Conservation (phyloP, 2,888 invertebrate genomes). For the Ceramica pisi region DNA sequence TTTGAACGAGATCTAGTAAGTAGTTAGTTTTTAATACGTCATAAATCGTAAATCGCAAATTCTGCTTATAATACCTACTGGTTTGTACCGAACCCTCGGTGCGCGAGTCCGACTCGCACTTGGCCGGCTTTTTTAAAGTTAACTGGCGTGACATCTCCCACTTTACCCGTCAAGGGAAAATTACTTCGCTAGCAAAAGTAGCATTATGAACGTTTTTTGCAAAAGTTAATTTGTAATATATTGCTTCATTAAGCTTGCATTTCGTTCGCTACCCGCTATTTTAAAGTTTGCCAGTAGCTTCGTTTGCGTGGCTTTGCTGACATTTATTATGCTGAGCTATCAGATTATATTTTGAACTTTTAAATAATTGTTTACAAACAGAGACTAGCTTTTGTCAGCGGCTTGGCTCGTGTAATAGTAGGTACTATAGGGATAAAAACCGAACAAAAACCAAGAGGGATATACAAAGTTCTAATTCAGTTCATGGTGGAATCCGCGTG, state of each 20-base stretch:
- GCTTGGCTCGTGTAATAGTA: too few species aligned
- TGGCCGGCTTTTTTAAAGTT: slow-evolving; percentile 48
- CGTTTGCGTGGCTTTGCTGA: slow-evolving; percentile 38
- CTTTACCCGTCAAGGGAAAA: slow-evolving; percentile 50
- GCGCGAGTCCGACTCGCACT: too few species aligned
- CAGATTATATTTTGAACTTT: slow-evolving; percentile 24
- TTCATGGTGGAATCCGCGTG: too few species aligned
- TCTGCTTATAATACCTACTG: too few species aligned
- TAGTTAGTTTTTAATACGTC: too few species aligned
- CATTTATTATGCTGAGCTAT: slow-evolving; percentile 37
- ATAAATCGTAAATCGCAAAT: too few species aligned
- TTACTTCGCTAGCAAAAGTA: slow-evolving; percentile 25
- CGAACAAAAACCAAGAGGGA: too few species aligned
- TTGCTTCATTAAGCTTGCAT: slow-evolving; percentile 55
- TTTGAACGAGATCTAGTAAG: too few species aligned
- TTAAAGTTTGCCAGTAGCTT: slow-evolving; percentile 36
- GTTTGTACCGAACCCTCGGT: too few species aligned
- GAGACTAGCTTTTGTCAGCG: background rate
- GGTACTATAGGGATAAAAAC: too few species aligned
- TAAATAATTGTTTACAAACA: slow-evolving; percentile 25
- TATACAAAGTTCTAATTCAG: too few species aligned
- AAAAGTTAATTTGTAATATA: slow-evolving; percentile 49
- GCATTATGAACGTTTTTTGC: slow-evolving; percentile 34
- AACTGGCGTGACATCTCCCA: slow-evolving; percentile 59
- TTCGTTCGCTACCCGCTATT: slow-evolving; percentile 29